Evolutionary conservation across 2,113 vertebrate genomes (phyloP), one percentile per base, ranked within the genome.

Genomic region (Shinisaurus crocodilurus): DNA sequence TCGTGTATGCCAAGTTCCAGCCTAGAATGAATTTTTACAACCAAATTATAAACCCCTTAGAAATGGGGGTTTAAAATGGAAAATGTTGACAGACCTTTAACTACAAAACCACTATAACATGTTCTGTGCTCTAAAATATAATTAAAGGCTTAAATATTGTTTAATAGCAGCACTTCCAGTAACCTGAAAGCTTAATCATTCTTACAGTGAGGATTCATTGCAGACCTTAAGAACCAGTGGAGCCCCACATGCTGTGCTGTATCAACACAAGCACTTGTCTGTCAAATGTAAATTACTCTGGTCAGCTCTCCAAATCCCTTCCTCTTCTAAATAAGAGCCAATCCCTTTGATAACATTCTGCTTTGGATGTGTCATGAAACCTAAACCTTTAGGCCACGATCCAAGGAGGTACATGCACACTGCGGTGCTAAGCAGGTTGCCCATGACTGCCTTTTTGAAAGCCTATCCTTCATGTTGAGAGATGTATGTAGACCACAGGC

Each of bases 41-140:
- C 89, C 92, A 94, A 96, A 96, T 96, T 92, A 96, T 94, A 96
- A 95, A 94, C 86, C 85, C 90, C 89, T 94, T 95, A 90, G 90
- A 97, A 97, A 96, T 91, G 95, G 94, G 93, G 92, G 88, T 94
- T 96, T 93, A 67, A 92, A 92, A 96, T 95, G 93, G 91, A 94
- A n/a, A 95, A 88, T 94, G 86, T 96, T 95, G 94, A 92, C 95
- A 97, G 96, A 96, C 87, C 95, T 94, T 95, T 96, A 96, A 95
- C 93, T 96, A 95, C 94, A 95, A 96, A 95, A 95, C 92, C 94
- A 1, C 92, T 87, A 32, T 90, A 91, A 93, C 69, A 70, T 93
- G 69, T 92, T 86, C 75, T 69, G 63, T 8, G 90, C 69, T 94
- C 94, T 96, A 94, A 97, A 96, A 95, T 91, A 91, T 95, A 96